Percentiles rank a stretch among this genome's conserved stretches.
phyloP scores from a whole-genome alignment of 2,888 invertebrate species.

The Augochlorella aurata region DNA sequence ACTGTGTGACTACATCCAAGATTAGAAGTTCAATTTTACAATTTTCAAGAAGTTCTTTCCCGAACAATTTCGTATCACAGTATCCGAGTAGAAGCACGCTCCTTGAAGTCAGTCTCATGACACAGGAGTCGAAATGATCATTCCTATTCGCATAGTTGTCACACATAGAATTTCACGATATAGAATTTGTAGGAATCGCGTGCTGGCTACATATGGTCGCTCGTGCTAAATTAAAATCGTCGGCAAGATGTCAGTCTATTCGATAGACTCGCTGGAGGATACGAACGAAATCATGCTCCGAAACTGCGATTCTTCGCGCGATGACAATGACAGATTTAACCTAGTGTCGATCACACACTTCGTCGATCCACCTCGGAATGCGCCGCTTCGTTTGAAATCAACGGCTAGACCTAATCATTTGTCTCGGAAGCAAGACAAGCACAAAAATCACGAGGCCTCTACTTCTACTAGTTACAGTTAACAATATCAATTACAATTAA shows the following conservation, averaged over 20 bases:
- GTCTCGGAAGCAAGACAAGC: constrained; percentile 17
- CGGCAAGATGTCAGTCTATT: constrained; percentile 72
- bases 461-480: neutral
- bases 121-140: constrained; percentile 8
- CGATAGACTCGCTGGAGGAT: constrained; percentile 73
- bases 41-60: neutral
- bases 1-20: neutral
- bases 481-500: neutral
- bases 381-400: constrained; percentile 11
- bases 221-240: constrained; percentile 30
- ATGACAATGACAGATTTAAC: constrained; percentile 22
- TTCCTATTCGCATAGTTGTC: neutral
- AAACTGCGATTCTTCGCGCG: neutral
- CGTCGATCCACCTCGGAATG: neutral
- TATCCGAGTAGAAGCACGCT: neutral
- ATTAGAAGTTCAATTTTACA: neutral
- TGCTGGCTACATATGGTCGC: neutral
- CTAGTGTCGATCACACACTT: neutral
- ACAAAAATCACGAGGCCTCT: neutral
- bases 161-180: neutral
- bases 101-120: constrained; percentile 25
- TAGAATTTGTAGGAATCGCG: neutral
- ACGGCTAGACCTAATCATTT: neutral
- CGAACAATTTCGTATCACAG: neutral
- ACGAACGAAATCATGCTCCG: constrained; percentile 17